phyloP scores from a whole-genome alignment of 2,888 invertebrate species.

The Dermolepida albohirtum region DNA sequence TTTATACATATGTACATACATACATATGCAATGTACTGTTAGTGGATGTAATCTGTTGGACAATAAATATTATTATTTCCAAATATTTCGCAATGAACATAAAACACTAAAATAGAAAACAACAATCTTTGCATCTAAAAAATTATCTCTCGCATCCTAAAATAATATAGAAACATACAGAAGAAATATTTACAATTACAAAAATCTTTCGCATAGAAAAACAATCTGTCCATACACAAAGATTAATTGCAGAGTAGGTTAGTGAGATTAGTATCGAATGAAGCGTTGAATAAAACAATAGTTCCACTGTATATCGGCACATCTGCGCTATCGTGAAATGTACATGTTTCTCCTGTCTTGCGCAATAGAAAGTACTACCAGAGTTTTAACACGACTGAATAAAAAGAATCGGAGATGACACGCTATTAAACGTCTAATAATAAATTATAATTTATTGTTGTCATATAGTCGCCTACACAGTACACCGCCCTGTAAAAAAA shows the following conservation, averaged over 20 bases:
- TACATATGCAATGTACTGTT: too few relatives aligned
- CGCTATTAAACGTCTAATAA: not conserved
- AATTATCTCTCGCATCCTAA: too few relatives aligned
- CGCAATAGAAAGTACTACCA: slow-evolving; percentile 20
- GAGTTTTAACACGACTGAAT: not conserved
- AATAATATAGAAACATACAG: too few relatives aligned
- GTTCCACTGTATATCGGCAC: slow-evolving; percentile 1
- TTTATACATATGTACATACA: too few relatives aligned
- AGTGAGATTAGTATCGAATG: too few relatives aligned
- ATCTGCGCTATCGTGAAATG: slow-evolving; percentile 5
- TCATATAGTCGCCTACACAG: slow-evolving; percentile 10
- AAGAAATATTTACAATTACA: too few relatives aligned
- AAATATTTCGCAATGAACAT: too few relatives aligned
- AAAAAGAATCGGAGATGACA: not conserved
- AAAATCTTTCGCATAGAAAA: not conserved
- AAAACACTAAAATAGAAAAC: too few relatives aligned
- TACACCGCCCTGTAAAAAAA: not conserved
- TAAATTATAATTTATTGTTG: slow-evolving; percentile 19
- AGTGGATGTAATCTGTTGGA: too few relatives aligned
- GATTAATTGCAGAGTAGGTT: not conserved
- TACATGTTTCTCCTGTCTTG: slow-evolving; percentile 10
- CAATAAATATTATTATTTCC: too few relatives aligned
- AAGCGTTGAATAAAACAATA: slow-evolving; percentile 6
- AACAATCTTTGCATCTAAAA: too few relatives aligned
- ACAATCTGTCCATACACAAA: not conserved